phyloP scores from a whole-genome alignment of 2,888 invertebrate genomes.

The Idaea dimidiata region DNA sequence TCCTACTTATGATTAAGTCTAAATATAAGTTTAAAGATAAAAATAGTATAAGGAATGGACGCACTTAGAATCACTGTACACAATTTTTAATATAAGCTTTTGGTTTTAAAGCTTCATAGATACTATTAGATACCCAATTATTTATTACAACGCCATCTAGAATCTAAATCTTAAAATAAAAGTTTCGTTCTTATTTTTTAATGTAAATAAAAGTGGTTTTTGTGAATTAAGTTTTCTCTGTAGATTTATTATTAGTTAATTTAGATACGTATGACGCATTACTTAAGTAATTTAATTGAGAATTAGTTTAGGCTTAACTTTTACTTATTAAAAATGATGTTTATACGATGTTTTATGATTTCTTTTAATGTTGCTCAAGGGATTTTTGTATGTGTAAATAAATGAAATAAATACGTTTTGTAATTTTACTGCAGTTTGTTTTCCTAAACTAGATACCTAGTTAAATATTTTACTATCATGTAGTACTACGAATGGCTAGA shows the following conservation, averaged over 20 bases:
- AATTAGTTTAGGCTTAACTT: neutral
- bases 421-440: neutral
- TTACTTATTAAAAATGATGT: too few relatives aligned
- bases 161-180: neutral
- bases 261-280: neutral
- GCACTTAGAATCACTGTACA: too few relatives aligned
- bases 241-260: neutral
- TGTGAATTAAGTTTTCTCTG: neutral
- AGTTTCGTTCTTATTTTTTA: neutral
- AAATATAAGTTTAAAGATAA: neutral
- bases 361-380: neutral
- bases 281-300: neutral
- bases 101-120: too few relatives aligned
- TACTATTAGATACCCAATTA: neutral
- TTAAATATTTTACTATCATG: too few relatives aligned
- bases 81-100: too few relatives aligned
- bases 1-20: neutral
- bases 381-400: neutral
- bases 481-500: too few relatives aligned
- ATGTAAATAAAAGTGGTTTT: neutral
- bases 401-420: slow-evolving; percentile 28
- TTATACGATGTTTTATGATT: neutral
- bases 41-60: neutral
- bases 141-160: slow-evolving; percentile 6
- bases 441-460: neutral